Percentiles rank a stretch among this genome's conserved stretches.
Conservation (phyloP, 2,888 invertebrate species). For the Luperina testacea region DNA sequence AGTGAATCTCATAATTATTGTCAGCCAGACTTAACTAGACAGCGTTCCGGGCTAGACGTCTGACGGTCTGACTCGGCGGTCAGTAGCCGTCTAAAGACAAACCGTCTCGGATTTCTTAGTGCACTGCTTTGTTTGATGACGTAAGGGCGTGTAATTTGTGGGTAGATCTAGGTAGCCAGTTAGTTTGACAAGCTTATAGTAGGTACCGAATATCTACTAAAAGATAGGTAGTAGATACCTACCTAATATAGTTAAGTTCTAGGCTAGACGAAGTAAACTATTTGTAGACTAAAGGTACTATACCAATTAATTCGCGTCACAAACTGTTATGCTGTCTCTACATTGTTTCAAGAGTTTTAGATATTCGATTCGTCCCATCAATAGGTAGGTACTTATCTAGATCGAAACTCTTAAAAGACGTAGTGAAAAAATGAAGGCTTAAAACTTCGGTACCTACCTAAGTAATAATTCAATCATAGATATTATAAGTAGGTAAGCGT, state of each 20-base stretch:
- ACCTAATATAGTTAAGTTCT: not conserved
- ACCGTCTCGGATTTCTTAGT: constrained; percentile 57
- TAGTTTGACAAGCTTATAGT: constrained; percentile 13
- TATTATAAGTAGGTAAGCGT: not conserved
- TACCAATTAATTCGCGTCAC: not conserved
- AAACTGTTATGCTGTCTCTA: not conserved
- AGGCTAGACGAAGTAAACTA: not conserved
- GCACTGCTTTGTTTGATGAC: constrained; percentile 54
- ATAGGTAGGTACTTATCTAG: not conserved
- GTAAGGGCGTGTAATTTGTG: constrained; percentile 30
- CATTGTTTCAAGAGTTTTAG: not conserved
- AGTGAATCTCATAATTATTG: constrained; percentile 51
- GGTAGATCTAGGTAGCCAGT: constrained; percentile 9
- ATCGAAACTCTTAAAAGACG: too few relatives aligned
- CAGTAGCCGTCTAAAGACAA: constrained; percentile 51
- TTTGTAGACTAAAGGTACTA: not conserved
- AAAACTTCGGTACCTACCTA: not conserved
- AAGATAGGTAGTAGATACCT: not conserved
- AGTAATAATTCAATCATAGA: not conserved
- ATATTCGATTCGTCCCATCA: not conserved
- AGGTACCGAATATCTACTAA: not conserved
- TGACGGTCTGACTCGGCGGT: constrained; percentile 52
- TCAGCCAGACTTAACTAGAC: constrained; percentile 32
- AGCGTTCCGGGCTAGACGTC: constrained; percentile 55
- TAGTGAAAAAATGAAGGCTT: not conserved